Base-by-base conservation (phyloP, 2,888 invertebrate genomes). In the Cryptus viduatorius region DNA sequence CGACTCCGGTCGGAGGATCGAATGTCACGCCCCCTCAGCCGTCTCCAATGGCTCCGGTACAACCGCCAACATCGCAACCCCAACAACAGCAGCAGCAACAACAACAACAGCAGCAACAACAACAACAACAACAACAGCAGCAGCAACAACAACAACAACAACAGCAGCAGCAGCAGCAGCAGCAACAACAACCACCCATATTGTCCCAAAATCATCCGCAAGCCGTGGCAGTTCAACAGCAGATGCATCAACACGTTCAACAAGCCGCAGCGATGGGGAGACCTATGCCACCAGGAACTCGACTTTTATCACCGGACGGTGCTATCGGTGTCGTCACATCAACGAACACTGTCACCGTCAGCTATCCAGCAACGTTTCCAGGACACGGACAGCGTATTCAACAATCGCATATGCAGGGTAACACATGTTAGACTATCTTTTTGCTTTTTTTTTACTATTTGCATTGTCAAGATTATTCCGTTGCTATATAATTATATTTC, bases 261-360 rank as follows among this genome's bases (percentile, higher is more conserved):
- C 96, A 96, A 91, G 95, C 95, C 73, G 96, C 96, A 50, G 95
- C 95, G 50, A 94, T 95, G 89, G 94, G 94, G 88, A 95, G 95
- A 82, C 95, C 95, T 88, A 94, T 95, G 94, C 94, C 94, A 31
- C 94, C 95, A 3, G 95, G 95, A 31, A 95, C 95, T 0, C 94
- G 94, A 86, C 91, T 95, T 64, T 92, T 95, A 88, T 94, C 95
- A 3, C 94, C 95, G 0, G 96, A 96, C 93, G 96, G 96, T 14
- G 95, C 96, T 67, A 71, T 87, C 50, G 96, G 96, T 83, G 95
- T 96, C 85, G 96, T 96, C 84, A 95, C 96, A 12, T 95, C 95
- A 64, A 96, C 96, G 89, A 96, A 96, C 90, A 92, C 93, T 0
- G 92, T 94, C 3, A 93, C 93, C 4, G 94, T 94, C 64, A 93